phyloP scores from a whole-genome alignment of 1,140 invertebrate genomes.

The Bombus haemorrhoidalis region DNA sequence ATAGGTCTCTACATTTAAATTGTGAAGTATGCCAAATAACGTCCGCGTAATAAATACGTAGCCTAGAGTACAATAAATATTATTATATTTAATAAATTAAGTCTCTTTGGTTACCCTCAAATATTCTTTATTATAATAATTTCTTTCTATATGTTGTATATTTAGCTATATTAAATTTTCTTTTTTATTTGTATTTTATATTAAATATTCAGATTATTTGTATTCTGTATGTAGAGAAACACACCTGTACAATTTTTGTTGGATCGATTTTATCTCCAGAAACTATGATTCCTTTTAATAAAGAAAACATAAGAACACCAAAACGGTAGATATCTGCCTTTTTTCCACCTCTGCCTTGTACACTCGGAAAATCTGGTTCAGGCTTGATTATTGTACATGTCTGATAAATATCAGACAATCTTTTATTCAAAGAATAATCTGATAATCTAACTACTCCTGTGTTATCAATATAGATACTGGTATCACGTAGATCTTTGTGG shows the following conservation, averaged over 20 bases:
- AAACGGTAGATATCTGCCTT: conserved; percentile 89
- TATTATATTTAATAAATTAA: no score
- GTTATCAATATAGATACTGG: conserved; percentile 87
- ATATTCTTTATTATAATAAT: no score
- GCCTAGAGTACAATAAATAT: no score
- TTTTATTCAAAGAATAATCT: conserved; percentile 89
- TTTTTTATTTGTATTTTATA: not conserved
- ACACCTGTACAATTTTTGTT: conserved; percentile 76
- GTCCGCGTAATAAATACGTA: no score
- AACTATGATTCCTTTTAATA: conserved; percentile 82
- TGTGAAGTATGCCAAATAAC: no score
- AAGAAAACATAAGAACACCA: conserved; percentile 85
- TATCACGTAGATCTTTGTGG: conserved; percentile 88
- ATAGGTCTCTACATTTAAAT: no score
- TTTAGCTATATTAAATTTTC: no score
- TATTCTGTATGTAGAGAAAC: not conserved
- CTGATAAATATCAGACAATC: conserved; percentile 83
- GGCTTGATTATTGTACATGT: conserved; percentile 69
- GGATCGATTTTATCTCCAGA: conserved; percentile 82
- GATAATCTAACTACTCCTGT: conserved; percentile 84
- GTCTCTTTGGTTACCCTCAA: no score
- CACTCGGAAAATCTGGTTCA: conserved; percentile 81
- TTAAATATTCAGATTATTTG: no score
- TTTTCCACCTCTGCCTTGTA: conserved; percentile 86
- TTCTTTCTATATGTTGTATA: no score